Evolutionary conservation across 1,140 invertebrate genomes (phyloP), one percentile per base, ranked within the genome.

Genomic region (Tetramorium simillimum): DNA sequence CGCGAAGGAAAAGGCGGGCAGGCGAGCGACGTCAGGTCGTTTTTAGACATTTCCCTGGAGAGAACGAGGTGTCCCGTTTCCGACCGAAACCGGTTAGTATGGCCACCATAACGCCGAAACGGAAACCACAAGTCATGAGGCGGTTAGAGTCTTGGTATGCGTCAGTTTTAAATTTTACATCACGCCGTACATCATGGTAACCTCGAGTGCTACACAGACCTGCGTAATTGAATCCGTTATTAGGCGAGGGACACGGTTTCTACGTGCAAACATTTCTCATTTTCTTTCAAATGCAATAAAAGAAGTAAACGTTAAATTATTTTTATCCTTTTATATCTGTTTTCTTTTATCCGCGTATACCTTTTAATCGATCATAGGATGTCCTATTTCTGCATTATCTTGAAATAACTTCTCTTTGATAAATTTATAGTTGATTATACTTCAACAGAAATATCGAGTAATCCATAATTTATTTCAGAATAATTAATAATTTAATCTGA

Each of bases 141-240:
- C 62, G 62, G 78, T 84, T 73, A 82, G 63, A 70, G 65, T 82
- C 67, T 86, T 69, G 62, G 56, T 82, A 60, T 46, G 77, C 77
- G 78, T 82, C 77, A 82, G 46, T 85, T 81, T 87, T 87, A 76
- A 84, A 87, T 87, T 85, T 87, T 87, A 73, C 86, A 87, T 87
- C 24, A 18, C 49, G 37, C 69, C 46, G 51, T 77, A 76, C 51
- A 87, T 87, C 86, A 75, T 87, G 81, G 72, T 53, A 85, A 85
- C 63, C 62, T 87, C 81, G n/a, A 53, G 81, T 56, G 40, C 53
- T 65, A 63, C 60, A 75, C 46, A 43, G 62, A 85, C 58, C 62
- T n/a, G 58, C 72, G 86, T 88, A 88, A 88, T 88, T 88, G 86
- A 88, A 88, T 88, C 73, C 53, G 82, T 86, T 88, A 88, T 86